Evolutionary conservation across 2,797 vertebrate species (phyloP), one percentile per base, ranked within the genome.

Genomic region (Pagetopsis macropterus): DNA sequence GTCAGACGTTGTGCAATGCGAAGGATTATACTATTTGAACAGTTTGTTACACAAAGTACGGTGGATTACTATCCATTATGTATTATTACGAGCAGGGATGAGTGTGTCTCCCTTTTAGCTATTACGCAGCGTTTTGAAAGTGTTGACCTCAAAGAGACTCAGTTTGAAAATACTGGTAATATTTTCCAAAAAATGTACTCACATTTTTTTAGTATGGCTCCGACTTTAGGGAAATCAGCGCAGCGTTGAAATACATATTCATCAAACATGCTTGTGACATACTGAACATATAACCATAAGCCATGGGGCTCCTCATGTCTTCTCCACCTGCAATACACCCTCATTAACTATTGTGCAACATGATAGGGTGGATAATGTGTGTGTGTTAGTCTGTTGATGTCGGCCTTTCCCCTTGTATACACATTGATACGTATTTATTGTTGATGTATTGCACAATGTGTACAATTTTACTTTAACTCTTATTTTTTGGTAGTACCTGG

Each of bases 1-100:
- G 13, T 71, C 48, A 66, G n/a, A 58, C 48, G 37, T 78, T 72
- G 58, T 33, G 63, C 58, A 72, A 75, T 44, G 3, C 58, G 9
- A 1, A 21, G 37, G 33, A 74, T 41, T 37, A 27, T 10, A 17
- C 17, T 56, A 33, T 48, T 11, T 44, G 16, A 57, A 56, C 13
- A 23, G 21, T 0, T 51, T 50, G 49, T 19, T 50, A 50, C 21
- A n/a, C 49, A 56, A 55, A 19, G 43, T 15, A 3, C 41, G 23
- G 21, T 59, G 9, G 14, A 23, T 58, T n/a, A 31, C 61, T 31
- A 16, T 45, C 9, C 23, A 31, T 67, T 19, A 19, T 45, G 13
- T 9, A 16, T 40, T 19, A 23, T 56, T 27, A 45, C 43, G 52
- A 37, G 13, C 49, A 31, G 33, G 55, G 15, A 40, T 15, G 8